A percentile compares a stretch with the other conserved stretches of the same genome.
Conservation (phyloP, 1,140 invertebrate species). For the Conus betulinus region DNA sequence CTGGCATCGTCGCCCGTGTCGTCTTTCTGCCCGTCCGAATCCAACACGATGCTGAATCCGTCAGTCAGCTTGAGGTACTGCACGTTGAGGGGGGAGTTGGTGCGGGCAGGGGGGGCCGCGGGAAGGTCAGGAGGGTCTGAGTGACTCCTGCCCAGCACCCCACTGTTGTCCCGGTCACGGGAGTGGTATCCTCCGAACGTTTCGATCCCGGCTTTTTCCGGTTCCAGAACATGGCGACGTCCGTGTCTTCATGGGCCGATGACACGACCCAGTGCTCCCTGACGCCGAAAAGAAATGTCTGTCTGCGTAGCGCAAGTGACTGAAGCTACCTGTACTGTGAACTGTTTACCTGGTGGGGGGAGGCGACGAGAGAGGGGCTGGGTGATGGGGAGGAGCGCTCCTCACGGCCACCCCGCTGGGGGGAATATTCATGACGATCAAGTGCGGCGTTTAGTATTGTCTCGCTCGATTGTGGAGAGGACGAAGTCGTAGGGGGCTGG, state of each 20-base stretch:
- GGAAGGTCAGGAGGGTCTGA: not conserved
- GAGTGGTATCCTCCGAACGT: not conserved
- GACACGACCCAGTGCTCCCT: not conserved
- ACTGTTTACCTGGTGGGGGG: not conserved
- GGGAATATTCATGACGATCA: not conserved
- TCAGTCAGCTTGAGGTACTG: constrained; percentile 5
- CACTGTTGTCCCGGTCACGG: constrained; percentile 13
- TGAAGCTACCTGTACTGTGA: not conserved
- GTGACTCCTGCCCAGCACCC: not conserved
- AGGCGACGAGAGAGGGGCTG: not conserved
- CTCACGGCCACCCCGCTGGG: not conserved
- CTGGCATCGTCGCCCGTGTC: not conserved
- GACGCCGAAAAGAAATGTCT: constrained; percentile 4
- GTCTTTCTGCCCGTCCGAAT: not conserved
- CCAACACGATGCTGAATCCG: constrained; percentile 5
- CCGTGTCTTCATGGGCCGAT: not conserved
- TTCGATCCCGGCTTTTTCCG: not conserved
- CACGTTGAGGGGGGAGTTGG: constrained; percentile 4
- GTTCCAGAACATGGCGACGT: constrained; percentile 15
- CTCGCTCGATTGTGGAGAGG: no score
- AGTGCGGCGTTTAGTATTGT: not conserved
- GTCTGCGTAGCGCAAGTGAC: not conserved
- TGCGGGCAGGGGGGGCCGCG: not conserved
- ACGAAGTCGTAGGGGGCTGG: not conserved
- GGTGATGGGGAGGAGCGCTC: not conserved